A percentile compares a stretch with the other conserved stretches of the same genome.
These are phyloP conservation scores for Zaprionus nigranus DNA, from an alignment of 1,140 invertebrate species.

Conservation along the genomic window DNA sequence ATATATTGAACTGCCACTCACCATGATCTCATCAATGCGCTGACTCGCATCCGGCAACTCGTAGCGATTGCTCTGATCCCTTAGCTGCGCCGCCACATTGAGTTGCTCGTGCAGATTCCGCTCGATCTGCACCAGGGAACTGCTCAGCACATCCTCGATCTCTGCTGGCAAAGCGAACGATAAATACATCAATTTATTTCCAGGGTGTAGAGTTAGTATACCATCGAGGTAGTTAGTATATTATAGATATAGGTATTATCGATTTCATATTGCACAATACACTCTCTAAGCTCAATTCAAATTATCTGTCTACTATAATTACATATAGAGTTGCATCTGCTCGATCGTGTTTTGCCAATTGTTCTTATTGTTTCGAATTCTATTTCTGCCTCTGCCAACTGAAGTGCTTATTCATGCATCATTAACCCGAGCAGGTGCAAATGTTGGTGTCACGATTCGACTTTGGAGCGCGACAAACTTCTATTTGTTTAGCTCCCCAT, in stretches of 20 bases:
- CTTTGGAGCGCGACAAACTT: not conserved
- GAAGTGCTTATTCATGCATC: constrained; percentile 1
- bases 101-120: constrained; percentile 67
- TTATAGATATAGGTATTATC: no score
- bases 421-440: constrained; percentile 4
- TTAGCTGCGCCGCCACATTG: constrained; percentile 66
- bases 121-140: constrained; percentile 68
- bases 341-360: not conserved
- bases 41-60: constrained; percentile 66
- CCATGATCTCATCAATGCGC: constrained; percentile 74
- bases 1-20: constrained; percentile 34
- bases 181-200: not conserved
- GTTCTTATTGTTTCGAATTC: not conserved
- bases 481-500: not conserved
- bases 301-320: not conserved
- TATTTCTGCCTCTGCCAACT: not conserved
- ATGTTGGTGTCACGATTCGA: constrained; percentile 1
- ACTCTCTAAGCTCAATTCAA: not conserved
- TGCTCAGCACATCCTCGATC: constrained; percentile 67
- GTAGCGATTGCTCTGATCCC: constrained; percentile 67
- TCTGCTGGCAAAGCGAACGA: constrained; percentile 36
- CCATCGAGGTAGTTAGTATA: no score
- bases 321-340: not conserved
- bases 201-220: not conserved
- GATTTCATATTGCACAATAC: no score